Percentiles rank a stretch among this genome's conserved stretches.
Evolutionary conservation across 2,888 invertebrate genomes (phyloP).

Genomic region (Rosalia funebris): DNA sequence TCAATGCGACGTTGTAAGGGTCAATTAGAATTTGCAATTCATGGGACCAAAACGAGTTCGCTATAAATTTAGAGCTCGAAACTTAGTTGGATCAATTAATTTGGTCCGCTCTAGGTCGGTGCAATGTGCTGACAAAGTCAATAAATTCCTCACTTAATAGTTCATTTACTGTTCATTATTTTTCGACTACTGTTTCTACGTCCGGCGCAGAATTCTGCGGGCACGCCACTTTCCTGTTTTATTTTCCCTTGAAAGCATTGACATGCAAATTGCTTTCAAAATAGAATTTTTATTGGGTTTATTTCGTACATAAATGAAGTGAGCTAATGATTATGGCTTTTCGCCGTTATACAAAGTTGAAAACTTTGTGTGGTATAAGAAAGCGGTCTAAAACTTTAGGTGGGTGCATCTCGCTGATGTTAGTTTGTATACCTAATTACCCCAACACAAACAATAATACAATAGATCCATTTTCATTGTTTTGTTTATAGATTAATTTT

Average conservation of each 20-base stretch:
- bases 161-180: constrained; percentile 48
- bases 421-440: too few relatives aligned
- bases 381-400: too few relatives aligned
- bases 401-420: too few relatives aligned
- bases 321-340: constrained; percentile 1
- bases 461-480: too few relatives aligned
- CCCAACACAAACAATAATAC: too few relatives aligned
- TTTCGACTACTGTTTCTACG: constrained; percentile 39
- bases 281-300: constrained; percentile 44
- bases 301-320: constrained; percentile 27
- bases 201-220: constrained; percentile 43
- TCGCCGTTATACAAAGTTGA: too few relatives aligned
- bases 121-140: constrained; percentile 56
- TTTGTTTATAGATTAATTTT: too few relatives aligned
- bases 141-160: constrained; percentile 55
- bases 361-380: too few relatives aligned
- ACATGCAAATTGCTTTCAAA: constrained; percentile 40
- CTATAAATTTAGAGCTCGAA: constrained; percentile 57
- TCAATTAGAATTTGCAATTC: constrained; percentile 57
- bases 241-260: constrained; percentile 40
- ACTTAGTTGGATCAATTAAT: constrained; percentile 60
- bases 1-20: constrained; percentile 53
- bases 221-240: constrained; percentile 50
- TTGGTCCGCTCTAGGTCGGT: constrained; percentile 41
- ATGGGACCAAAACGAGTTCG: constrained; percentile 49